These are phyloP conservation scores for Trypoxylus dichotomus DNA, from an alignment of 1,140 invertebrate genomes.

Conservation along the genomic window DNA sequence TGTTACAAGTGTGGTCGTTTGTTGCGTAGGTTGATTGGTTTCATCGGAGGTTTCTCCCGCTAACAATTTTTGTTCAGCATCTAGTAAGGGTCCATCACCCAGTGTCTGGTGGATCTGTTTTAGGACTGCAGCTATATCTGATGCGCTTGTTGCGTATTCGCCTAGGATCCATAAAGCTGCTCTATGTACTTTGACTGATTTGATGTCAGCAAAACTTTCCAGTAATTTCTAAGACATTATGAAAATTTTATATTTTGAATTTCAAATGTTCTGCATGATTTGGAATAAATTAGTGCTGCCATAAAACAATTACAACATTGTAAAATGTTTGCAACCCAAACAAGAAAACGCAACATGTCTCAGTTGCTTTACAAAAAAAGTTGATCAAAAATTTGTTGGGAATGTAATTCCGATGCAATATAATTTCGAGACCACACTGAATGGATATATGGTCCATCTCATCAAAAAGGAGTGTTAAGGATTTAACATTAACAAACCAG, in stretches of 20 bases:
- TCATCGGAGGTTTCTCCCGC: conserved; percentile 66
- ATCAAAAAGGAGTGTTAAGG: too few relatives aligned
- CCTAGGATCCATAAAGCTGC: conserved; percentile 98
- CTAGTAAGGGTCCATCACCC: conserved; percentile 88
- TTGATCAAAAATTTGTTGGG: too few relatives aligned
- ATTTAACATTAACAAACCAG: too few relatives aligned
- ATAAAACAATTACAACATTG: too few relatives aligned
- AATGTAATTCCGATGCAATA: too few relatives aligned
- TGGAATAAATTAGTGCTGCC: neutral
- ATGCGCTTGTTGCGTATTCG: conserved; percentile 83
- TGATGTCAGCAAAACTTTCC: conserved; percentile 81
- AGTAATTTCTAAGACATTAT: conserved; percentile 65
- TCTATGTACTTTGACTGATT: conserved; percentile 84
- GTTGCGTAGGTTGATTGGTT: conserved; percentile 42
- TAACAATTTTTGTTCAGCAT: conserved; percentile 79
- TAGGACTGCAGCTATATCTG: conserved; percentile 82
- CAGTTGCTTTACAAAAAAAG: too few relatives aligned
- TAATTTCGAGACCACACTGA: too few relatives aligned
- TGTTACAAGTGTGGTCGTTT: conserved; percentile 72
- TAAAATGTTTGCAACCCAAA: too few relatives aligned
- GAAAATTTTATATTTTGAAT: conserved; percentile 15
- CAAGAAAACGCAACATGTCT: too few relatives aligned
- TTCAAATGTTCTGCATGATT: too few relatives aligned
- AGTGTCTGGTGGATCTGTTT: conserved; percentile 74
- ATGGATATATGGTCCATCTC: too few relatives aligned